Evolutionary conservation across 1,140 invertebrate species (phyloP), one percentile per base, ranked within the genome.

Genomic region (Cotesia glomerata): DNA sequence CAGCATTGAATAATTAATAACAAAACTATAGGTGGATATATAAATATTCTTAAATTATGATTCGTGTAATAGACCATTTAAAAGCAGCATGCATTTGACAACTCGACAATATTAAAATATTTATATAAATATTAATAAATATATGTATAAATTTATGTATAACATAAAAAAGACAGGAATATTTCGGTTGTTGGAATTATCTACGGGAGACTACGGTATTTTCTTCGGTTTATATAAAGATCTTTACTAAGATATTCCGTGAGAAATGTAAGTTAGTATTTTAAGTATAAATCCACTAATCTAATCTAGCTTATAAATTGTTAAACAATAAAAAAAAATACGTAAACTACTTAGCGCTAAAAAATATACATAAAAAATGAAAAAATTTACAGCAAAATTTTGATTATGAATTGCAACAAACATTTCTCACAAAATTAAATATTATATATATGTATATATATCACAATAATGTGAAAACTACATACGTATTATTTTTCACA

Each of bases 161-260:
- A 71, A 71, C 69, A 71, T 65, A 71, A 71, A 65, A 71, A 71
- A 65, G 69, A 71, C 58, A 58, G 69, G 62, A 56, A 71, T 71
- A 65, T 69, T 32, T 74, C 62, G 61, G 35, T 72, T 72, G 35
- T 72, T 72, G 52, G 62, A 64, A 56, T 61, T 69, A 68, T 61
- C 59, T 68, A 70, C 71, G 72, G 69, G 62, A 58, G 59, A 70
- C 69, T 72, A 72, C 61, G 71, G 64, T 71, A 13, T 39, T 58
- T 39, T 64, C 36, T 64, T 52, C 26, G 56, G 11, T 45, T 45
- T 45, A 45, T 45, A 45, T 45, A 45, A 45, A 45, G 11, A 45
- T 0, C 11, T 59, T 52, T 58, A 69, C 59, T 71, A 63, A 64
- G 63, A 64, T 45, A 71, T 66, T 72, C 59, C 72, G 70, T 75